Evolutionary conservation across 2,888 invertebrate genomes (phyloP), one percentile per base, ranked within the genome.

Genomic region (Druceiella hillmani): DNA sequence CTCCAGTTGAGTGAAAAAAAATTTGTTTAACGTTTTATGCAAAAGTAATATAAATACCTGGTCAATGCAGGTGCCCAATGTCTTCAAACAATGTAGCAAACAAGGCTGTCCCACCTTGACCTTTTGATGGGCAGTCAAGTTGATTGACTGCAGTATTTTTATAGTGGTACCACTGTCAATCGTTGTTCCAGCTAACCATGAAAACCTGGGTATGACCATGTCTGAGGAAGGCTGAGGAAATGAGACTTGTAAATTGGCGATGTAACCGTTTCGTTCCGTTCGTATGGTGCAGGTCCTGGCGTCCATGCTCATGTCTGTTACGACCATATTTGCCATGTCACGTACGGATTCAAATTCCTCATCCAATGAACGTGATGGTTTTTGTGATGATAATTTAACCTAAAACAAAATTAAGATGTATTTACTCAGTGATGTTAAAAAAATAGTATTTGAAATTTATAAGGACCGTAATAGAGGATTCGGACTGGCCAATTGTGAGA

Each of bases 51-150:
- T n/a, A n/a, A n/a, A n/a, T 59, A 71, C 72, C 61, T 72, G 72
- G 55, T 72, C 70, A 43, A 72, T 60, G 29, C 65, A 64, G 26
- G 65, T 70, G 2, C 67, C 67, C 41, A 72, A 56, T 16, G 69
- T 68, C 53, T 72, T 72, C 26, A 94, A 66, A 61, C 93, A 93
- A 30, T 91, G 87, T 58, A 93, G 84, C 35, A 95, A 64, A 59
- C 94, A 94, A 22, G 88, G 83, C 33, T 87, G 79, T 34, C 89
- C 89, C 58, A 87, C 87, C 46, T 81, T 82, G 2, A 92, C 88
- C 52, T 88, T 80, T 50, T 86, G 84, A 53, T 84, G 77, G 1
- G 90, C 88, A 34, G 87, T 82, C 58, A 81, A 83, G 51, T 83
- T 86, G 20, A 93, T 70, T 10, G 83, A 83, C 66, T 89, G 91